Evolutionary conservation across 2,113 vertebrate genomes (phyloP), one percentile per base, ranked within the genome.

Genomic region (Orientallactaga bullata): DNA sequence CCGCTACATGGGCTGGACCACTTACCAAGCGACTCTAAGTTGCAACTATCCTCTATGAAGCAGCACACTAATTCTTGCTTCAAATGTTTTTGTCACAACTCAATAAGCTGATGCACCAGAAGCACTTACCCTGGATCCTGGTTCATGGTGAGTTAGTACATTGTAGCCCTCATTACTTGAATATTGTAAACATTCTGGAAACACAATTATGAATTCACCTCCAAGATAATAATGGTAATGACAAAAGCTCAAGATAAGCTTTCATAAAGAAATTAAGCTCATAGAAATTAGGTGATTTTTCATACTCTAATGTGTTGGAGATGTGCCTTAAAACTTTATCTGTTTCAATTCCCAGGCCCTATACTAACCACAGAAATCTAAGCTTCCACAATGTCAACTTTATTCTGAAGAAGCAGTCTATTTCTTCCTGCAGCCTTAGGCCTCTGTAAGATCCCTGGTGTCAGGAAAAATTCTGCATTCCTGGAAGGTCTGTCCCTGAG

Each of bases 31-130:
- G 5, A 0, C 61, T 86, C 68, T 23, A 55, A 87, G 47, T 83
- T 95, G 90, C 82, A 69, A 93, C 94, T 93, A 87, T 35, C 81
- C 88, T 85, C 69, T 77, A 35, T 80, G 77, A 96, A 95, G 89
- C 1, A 68, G 87, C 63, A 76, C 87, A 30, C 47, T 51, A 81
- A 96, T 91, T 92, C 81, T 63, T 78, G n/a, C 20, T 21, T 91
- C 9, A 3, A 89, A 96, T 68, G 37, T 82, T 84, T 94, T 94
- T 95, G n/a, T 89, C 65, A 85, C 39, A 37, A 84, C 47, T 88
- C 47, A 51, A 30, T 95, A 86, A 95, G 93, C 73, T 85, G 81
- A 93, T 95, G 94, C 17, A 85, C 86, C 84, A 65, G 65, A 69
- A 89, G 91, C 91, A 95, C 87, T 96, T 77, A 93, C 72, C 47